Evolutionary conservation across 2,888 invertebrate species (phyloP), one percentile per base, ranked within the genome.

Genomic region (Eupeodes latifasciatus): DNA sequence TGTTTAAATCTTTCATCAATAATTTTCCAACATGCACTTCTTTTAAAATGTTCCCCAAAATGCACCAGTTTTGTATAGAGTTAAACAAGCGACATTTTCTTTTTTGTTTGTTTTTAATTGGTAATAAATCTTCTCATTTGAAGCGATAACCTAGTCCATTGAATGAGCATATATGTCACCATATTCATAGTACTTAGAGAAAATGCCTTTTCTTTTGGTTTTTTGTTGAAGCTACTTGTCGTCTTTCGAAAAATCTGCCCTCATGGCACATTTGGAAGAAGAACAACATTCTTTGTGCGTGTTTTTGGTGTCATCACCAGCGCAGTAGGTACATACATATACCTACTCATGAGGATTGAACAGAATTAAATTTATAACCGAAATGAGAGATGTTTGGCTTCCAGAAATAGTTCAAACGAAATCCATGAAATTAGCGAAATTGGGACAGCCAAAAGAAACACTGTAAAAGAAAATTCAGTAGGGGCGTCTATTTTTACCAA

Each of bases 41-140:
- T 74, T 74, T 85, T 77, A 66, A 66, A 36, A 53, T 74, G 12
- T n/a, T 47, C 34, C 4, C 34, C n/a, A 64, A 11, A 27, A 67
- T 85, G 81, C 81, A 81, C 64, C 49, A 82, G 53, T 40, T 40
- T 40, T 27, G 27, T 27, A 40, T 62, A n/a, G 14, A 14, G 40
- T 10, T 36, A 44, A 61, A 27, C 72, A 55, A 40, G 53, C 12
- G 53, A 67, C 79, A 80, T 64, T 72, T 69, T 27, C 27, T 36
- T 36, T 59, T 51, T 51, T 7, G 2, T 57, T 34, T 34, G 27
- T 4, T 59, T 77, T 87, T 81, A 87, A 87, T 87, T 87, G 87
- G 87, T 84, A 77, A 84, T 87, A 87, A 87, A 87, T 87, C 87
- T 87, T 74, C 51, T 62, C 76, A 49, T 49, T 69, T 44, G 55